Evolutionary conservation across 1,140 invertebrate genomes (phyloP), one percentile per base, ranked within the genome.

Genomic region (Aphelenchoides fujianensis): DNA sequence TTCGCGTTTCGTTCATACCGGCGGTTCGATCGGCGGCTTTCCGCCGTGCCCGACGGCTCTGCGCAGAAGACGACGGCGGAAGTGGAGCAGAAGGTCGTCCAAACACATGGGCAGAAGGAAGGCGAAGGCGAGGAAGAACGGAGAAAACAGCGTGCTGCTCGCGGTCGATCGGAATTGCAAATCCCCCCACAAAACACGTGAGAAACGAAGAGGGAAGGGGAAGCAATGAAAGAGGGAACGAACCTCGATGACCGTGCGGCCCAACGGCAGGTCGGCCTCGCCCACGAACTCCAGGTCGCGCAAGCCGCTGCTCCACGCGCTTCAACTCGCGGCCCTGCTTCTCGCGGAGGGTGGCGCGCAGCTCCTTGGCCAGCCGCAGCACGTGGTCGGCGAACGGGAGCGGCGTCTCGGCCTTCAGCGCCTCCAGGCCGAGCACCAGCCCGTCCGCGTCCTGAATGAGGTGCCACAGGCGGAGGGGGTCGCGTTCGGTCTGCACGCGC

Each of bases 251-350:
- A 66, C 63, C 32, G 36, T 66, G 1, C 30, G 16, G 12, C 36
- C 63, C 7, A 36, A 36, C 36, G n/a, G 16, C 32, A 66, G 53
- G n/a, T 66, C 63, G 16, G n/a, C 27, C 53, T 66, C 63, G 12
- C 63, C 32, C 3, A 37, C 63, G n/a, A 34, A 1, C 36, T 66
- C 32, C 9, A 66, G 12, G 31, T 66, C 63, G 27, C 12, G 12
- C n/a, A 66, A 36, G n/a, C 2, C 63, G 31, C 32, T 66, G 63
- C 37, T 31, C 63, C 12, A 66, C 30, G 28, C 63, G 31, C 3
- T 30, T 35, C 9, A 66, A n/a, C 32, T 66, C 63, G 3, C 53
- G 37, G 19, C n/a, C 1, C 53, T 37, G 1, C 32, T 66, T 66
- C 1, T 66, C 63, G 27, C 53, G 12, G 12, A 66, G 31, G 12